Evolutionary conservation across 1,140 invertebrate species (phyloP).

Genomic region (Gonatopus flavifemur): DNA sequence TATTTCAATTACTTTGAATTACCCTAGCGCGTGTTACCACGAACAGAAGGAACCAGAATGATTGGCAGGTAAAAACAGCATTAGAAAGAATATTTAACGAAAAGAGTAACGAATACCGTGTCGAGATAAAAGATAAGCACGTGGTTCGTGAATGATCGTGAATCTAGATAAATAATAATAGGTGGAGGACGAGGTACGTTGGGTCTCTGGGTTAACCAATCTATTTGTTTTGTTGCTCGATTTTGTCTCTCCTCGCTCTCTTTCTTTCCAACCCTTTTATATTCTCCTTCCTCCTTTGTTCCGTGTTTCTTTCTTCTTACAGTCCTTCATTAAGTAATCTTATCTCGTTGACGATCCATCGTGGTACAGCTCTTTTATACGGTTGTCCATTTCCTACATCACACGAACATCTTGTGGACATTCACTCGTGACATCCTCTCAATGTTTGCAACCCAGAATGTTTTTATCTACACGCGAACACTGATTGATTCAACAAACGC

Average conservation of each 20-base stretch:
- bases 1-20: too few species aligned
- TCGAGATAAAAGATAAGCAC: too few species aligned
- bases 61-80: not conserved
- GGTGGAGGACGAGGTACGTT: constrained; percentile 1
- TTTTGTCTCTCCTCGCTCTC: not conserved
- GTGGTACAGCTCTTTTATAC: too few species aligned
- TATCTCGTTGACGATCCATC: constrained; percentile 1
- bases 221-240: constrained; percentile 19
- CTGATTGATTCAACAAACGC: too few species aligned
- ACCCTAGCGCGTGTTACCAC: too few species aligned
- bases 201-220: constrained; percentile 22
- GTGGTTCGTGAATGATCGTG: constrained; percentile 11
- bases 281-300: not conserved
- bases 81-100: constrained; percentile 2
- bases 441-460: too few species aligned
- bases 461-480: too few species aligned
- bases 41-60: too few species aligned
- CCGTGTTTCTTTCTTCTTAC: not conserved
- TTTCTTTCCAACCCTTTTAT: constrained; percentile 1
- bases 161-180: constrained; percentile 15
- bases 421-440: too few species aligned
- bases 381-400: too few species aligned
- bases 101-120: constrained; percentile 8
- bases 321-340: constrained; percentile 15
- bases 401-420: too few species aligned